Base-by-base conservation (phyloP, 2,113 vertebrate genomes). In the Lampris incognitus region DNA sequence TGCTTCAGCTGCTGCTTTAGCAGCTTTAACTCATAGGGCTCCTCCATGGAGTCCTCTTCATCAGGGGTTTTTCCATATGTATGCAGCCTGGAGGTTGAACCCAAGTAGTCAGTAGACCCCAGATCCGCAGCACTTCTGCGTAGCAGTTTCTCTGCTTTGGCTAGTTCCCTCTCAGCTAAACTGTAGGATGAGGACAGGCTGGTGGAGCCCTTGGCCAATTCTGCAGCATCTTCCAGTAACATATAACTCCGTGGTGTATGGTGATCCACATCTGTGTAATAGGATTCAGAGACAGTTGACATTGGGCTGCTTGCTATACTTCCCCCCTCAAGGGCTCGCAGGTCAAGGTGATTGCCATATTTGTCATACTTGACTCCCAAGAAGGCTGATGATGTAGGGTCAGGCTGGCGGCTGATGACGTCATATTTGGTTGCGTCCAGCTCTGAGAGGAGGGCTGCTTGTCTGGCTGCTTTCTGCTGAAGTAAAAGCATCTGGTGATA, bases 1-100 rank as follows among this genome's bases (percentile, higher is more conserved):
- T 99, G 98, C 76, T 99, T 99, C 73, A 99, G 96, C 89, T 99
- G 98, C 61, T 99, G 98, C 86, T 99, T 99, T 38, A 99, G 91
- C 62, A 99, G 96, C 82, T 98, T 99, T 55, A 99, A 89, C 85
- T 99, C 98, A 72, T 98, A 99, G 13, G 98, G 97, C 40, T 99
- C 98, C 76, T 99, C 98, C 97, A 99, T 99, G 5, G 97, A 88
- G 61, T 99, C 98, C 66, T 99, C 98, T 65, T 99, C 98, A 42
- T 99, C 98, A 37, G 98, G 97, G 4, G 95, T 93, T 91, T 99
- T 99, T 78, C 96, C 96, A 75, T 95, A 99, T 3, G 95, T 93
- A 71, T 98, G 97, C 57, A 99, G 88, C 68, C 97, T 94, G 39
- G 96, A 95, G 36, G 96, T 96, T 52, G 97, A 96, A 1, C 96